Evolutionary conservation across 2,113 vertebrate genomes (phyloP), one percentile per base, ranked within the genome.

Genomic region (Seriola quinqueradiata): DNA sequence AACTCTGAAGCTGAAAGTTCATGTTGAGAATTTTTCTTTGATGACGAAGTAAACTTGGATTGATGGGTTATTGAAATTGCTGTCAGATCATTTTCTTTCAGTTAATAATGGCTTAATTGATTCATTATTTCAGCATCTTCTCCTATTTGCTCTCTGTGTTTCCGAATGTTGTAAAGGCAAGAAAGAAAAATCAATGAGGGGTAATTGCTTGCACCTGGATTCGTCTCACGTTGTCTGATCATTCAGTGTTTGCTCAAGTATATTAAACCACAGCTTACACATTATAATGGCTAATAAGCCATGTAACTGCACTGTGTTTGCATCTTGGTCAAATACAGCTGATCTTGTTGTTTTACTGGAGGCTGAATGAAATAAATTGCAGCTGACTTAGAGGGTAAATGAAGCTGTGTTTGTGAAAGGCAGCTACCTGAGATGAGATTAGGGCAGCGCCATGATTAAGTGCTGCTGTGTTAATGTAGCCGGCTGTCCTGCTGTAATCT

Each of bases 361-460:
- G 38, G 46, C 42, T 66, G 70, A 58, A 50, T 66, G 34, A 65
- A 64, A 28, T 34, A 50, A 81, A 77, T 11, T 55, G 75, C 69
- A 10, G 65, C 55, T n/a, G 81, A 57, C 32, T 75, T 40, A 65
- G 84, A 21, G 38, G 32, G 38, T 64, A 42, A 57, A 65, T 48
- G 73, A 73, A 58, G 77, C 61, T 36, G 75, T 84, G 70, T 93
- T 81, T 88, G 89, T 83, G 82, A 77, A 83, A 88, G 86, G 90
- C 90, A 83, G 91, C 87, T 89, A 93, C 92, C 92, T 93, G 89
- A 90, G 90, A 87, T 87, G 83, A 90, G 92, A 94, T 92, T 92
- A 95, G 87, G 89, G 10, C 79, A 89, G 77, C 64, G 77, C 74
- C 83, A 87, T 82, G 81, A 92, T 95, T 90, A 89, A 74, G 72